Evolutionary conservation across 1,140 invertebrate species (phyloP).

Genomic region (Epicauta chinensis): DNA sequence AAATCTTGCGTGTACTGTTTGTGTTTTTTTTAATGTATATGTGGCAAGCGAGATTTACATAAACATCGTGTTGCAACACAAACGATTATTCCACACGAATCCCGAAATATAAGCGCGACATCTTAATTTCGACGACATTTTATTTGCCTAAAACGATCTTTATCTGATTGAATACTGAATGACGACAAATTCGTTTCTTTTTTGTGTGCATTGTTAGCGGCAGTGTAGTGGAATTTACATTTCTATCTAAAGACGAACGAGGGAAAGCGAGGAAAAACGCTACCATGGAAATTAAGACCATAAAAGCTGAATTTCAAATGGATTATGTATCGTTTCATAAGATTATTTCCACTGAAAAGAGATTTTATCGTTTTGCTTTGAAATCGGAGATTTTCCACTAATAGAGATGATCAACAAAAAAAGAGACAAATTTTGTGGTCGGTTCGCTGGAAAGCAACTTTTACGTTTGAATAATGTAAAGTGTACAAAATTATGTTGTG

Average conservation of each 20-base stretch:
- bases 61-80: conserved; percentile 17
- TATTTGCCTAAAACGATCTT: conserved; percentile 18
- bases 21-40: not conserved
- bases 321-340: too few species aligned
- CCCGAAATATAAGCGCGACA: conserved; percentile 6
- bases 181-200: conserved; percentile 10
- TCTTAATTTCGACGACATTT: conserved; percentile 20
- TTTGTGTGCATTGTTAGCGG: too few species aligned
- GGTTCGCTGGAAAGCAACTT: too few species aligned
- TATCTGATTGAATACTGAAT: conserved; percentile 17
- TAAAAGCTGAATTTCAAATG: conserved; percentile 1
- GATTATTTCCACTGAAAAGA: too few species aligned
- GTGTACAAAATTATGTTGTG: too few species aligned
- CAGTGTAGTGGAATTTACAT: conserved; percentile 7
- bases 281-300: conserved; percentile 8
- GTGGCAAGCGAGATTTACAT: conserved; percentile 16
- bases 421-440: too few species aligned
- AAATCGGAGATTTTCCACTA: too few species aligned
- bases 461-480: too few species aligned
- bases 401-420: too few species aligned
- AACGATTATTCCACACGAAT: conserved; percentile 22
- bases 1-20: not conserved
- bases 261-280: conserved; percentile 1
- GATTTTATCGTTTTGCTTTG: too few species aligned
- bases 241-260: conserved; percentile 6